Conservation (phyloP, 1,140 invertebrate species). For the Zaprionus capensis region DNA sequence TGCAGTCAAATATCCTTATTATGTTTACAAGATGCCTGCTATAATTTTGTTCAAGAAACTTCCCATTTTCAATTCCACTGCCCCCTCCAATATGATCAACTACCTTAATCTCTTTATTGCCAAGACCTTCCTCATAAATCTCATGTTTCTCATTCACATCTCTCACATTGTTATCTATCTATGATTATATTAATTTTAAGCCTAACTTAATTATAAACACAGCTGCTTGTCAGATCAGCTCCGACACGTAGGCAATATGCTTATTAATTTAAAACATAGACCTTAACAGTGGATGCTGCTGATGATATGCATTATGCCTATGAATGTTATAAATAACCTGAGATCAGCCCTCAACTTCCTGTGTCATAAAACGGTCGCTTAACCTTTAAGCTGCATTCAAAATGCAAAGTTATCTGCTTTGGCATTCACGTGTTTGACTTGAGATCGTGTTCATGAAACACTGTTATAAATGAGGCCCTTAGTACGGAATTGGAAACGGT, state of each 20-base stretch:
- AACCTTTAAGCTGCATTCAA: constrained; percentile 6
- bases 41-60: too few relatives aligned
- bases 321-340: constrained; percentile 15
- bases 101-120: background rate
- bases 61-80: too few relatives aligned
- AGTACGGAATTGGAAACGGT: constrained; percentile 53
- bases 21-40: too few relatives aligned
- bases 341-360: constrained; percentile 35
- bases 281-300: constrained; percentile 5
- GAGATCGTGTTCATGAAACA: background rate
- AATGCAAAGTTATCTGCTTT: constrained; percentile 12
- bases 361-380: constrained; percentile 25
- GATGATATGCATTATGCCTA: constrained; percentile 10
- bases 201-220: constrained; percentile 11
- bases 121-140: background rate
- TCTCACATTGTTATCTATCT: background rate
- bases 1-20: too few relatives aligned
- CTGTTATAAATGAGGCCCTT: constrained; percentile 8
- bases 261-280: background rate
- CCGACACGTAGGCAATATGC: constrained; percentile 22
- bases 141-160: background rate
- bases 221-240: constrained; percentile 4
- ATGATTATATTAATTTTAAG: background rate
- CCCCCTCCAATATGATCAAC: too few relatives aligned
- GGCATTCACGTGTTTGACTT: too few relatives aligned